These are phyloP conservation scores for Leptinotarsa tumamoca DNA, from an alignment of 2,888 invertebrate genomes.

Conservation along the genomic window DNA sequence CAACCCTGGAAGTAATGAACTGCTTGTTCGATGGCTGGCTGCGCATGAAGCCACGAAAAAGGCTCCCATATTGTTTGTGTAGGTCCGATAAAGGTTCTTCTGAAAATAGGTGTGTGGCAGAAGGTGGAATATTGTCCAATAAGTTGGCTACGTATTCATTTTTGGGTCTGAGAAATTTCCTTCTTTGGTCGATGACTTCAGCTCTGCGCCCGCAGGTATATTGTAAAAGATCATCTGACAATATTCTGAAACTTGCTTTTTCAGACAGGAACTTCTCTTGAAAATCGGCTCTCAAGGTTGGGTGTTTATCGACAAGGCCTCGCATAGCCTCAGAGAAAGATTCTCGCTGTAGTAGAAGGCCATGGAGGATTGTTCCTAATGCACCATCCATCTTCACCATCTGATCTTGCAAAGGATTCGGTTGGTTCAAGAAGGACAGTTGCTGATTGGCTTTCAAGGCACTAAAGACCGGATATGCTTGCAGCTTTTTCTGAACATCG, in stretches of 20 bases:
- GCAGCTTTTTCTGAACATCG: slow-evolving; percentile 30
- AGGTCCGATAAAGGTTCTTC: slow-evolving; percentile 25
- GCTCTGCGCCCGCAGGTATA: slow-evolving; percentile 33
- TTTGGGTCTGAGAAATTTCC: slow-evolving; percentile 25
- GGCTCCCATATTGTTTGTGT: slow-evolving; percentile 33
- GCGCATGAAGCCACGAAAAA: slow-evolving; percentile 18
- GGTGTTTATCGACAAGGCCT: slow-evolving; percentile 21
- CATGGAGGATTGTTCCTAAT: slow-evolving; percentile 27
- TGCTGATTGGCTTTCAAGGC: slow-evolving; percentile 32
- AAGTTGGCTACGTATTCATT: slow-evolving; percentile 18
- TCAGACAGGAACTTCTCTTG: slow-evolving; percentile 12
- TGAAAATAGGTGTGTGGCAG: slow-evolving; percentile 30
- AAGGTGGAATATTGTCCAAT: slow-evolving; percentile 29
- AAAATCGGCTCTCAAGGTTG: slow-evolving; percentile 8
- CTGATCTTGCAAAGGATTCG: slow-evolving; percentile 15
- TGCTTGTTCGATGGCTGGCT: slow-evolving; percentile 16
- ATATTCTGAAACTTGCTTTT: slow-evolving; percentile 13
- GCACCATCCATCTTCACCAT: slow-evolving; percentile 26
- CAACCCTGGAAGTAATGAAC: slow-evolving; percentile 10
- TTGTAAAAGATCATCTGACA: slow-evolving; percentile 24
- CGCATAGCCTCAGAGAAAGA: slow-evolving; percentile 25
- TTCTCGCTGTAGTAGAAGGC: slow-evolving; percentile 29
- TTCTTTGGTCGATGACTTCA: slow-evolving; percentile 29
- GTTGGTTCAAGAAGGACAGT: slow-evolving; percentile 12
- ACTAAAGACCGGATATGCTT: slow-evolving; percentile 31